Percentiles rank a stretch among this genome's conserved stretches.
phyloP scores from a whole-genome alignment of 2,113 vertebrate species.

The Takifugu bimaculatus region DNA sequence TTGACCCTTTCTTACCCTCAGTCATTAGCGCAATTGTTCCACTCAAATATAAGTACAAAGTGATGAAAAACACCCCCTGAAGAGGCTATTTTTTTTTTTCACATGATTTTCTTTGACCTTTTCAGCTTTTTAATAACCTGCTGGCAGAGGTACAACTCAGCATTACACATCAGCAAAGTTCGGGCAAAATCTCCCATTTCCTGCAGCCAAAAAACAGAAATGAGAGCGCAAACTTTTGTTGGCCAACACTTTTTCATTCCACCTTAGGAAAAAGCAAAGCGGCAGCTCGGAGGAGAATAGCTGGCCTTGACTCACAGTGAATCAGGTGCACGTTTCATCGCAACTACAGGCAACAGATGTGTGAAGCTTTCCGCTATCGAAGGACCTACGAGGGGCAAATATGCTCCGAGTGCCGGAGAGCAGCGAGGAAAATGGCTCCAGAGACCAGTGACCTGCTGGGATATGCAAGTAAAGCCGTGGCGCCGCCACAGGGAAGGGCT shows the following conservation, averaged over 20 bases:
- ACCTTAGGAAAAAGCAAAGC: constrained; percentile 40
- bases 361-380: constrained; percentile 7
- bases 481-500: no score
- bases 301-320: constrained; percentile 18
- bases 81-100: constrained; percentile 1
- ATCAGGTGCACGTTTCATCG: constrained; percentile 9
- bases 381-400: constrained; percentile 1
- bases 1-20: no score
- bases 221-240: constrained; percentile 34
- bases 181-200: constrained; percentile 26
- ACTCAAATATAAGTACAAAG: no score
- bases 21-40: no score
- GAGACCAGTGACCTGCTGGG: no score
- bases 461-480: no score
- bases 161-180: constrained; percentile 10
- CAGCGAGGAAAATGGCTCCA: no score
- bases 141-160: constrained; percentile 18
- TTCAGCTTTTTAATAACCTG: constrained; percentile 9
- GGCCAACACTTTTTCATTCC: constrained; percentile 27
- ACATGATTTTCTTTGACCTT: not conserved
- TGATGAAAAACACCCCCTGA: constrained; percentile 3
- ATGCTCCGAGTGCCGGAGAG: not conserved
- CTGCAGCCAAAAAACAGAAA: constrained; percentile 30
- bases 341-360: constrained; percentile 14
- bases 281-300: constrained; percentile 25